phyloP scores from a whole-genome alignment of 2,113 vertebrate genomes.

The Oncorhynchus clarkii region DNA sequence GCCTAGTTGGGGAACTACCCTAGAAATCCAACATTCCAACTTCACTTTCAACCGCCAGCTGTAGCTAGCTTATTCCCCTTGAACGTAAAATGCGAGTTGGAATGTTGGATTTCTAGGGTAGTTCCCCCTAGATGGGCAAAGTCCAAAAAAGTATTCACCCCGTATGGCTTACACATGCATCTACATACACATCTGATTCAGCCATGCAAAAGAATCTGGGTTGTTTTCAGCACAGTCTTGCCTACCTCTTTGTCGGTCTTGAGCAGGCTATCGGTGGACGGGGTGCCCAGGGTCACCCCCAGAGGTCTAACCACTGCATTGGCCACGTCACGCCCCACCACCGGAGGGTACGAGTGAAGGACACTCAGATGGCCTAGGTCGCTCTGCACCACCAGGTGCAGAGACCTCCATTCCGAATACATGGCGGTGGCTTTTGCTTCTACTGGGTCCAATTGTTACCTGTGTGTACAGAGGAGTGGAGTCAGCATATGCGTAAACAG shows the following conservation, averaged over 20 bases:
- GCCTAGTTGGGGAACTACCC: too few relatives aligned
- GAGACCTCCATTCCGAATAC: slow-evolving; percentile 54
- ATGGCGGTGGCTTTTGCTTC: slow-evolving; percentile 31
- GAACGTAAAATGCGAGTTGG: too few relatives aligned
- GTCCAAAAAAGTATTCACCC: too few relatives aligned
- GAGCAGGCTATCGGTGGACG: slow-evolving; percentile 75
- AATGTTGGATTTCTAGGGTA: too few relatives aligned
- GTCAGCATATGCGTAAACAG: not conserved
- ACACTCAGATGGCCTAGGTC: slow-evolving; percentile 87
- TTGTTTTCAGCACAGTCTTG: not conserved
- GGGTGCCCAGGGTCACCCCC: slow-evolving; percentile 75
- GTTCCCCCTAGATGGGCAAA: too few relatives aligned
- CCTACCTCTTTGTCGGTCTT: slow-evolving; percentile 90
- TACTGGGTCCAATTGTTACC: slow-evolving; percentile 23
- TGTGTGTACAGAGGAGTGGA: not conserved
- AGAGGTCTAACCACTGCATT: slow-evolving; percentile 90
- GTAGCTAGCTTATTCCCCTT: too few relatives aligned
- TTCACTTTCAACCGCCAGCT: too few relatives aligned
- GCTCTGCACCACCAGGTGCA: slow-evolving; percentile 73
- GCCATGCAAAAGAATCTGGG: not conserved
- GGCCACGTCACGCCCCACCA: slow-evolving; percentile 85
- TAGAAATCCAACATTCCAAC: too few relatives aligned
- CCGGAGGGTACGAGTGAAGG: slow-evolving; percentile 86
- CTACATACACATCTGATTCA: too few relatives aligned
- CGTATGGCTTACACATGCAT: too few relatives aligned